Conservation (phyloP, 2,797 vertebrate species). For the Smutsia temminckii region DNA sequence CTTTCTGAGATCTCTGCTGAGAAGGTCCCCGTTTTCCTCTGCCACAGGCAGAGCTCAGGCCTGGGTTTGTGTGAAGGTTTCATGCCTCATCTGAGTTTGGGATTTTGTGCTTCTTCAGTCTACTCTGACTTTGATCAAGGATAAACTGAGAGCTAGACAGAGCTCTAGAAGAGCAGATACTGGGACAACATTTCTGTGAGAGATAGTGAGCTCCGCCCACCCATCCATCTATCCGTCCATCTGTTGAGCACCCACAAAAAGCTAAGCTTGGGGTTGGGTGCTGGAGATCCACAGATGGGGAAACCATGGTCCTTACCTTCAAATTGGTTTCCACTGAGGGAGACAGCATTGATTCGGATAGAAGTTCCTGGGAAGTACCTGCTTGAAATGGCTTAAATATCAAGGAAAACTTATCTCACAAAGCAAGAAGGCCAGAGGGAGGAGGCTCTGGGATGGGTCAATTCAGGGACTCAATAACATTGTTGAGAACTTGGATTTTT, state of each 20-base stretch:
- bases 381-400: background rate
- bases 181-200: background rate
- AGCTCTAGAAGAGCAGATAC: background rate
- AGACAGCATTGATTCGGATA: background rate
- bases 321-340: background rate
- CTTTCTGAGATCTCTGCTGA: background rate
- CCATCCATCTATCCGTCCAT: background rate
- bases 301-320: background rate
- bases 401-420: background rate
- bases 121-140: background rate
- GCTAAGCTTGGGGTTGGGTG: background rate
- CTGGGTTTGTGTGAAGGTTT: background rate
- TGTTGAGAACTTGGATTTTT: background rate
- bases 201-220: background rate
- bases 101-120: background rate
- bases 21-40: background rate
- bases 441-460: background rate
- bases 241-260: background rate
- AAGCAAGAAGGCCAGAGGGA: background rate
- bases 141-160: background rate
- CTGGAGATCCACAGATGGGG: background rate
- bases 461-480: background rate
- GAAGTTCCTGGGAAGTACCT: background rate
- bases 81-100: background rate
- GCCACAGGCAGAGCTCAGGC: background rate